A percentile compares a stretch with the other conserved stretches of the same genome.
phyloP scores from a whole-genome alignment of 2,888 invertebrate genomes.

The Zygaena filipendulae region DNA sequence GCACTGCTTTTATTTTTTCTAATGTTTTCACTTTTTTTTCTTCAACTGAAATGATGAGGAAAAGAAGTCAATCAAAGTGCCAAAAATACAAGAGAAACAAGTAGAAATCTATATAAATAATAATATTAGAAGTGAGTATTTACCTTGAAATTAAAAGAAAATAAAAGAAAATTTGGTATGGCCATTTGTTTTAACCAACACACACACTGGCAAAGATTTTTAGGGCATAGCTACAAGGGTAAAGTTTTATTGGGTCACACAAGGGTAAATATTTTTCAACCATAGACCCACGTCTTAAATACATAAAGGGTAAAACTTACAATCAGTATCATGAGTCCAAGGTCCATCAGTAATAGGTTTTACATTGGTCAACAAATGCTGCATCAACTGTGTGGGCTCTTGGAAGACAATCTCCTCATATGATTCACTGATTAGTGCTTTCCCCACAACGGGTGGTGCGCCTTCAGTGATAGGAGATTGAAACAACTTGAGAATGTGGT shows the following conservation, averaged over 20 bases:
- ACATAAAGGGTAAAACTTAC: too few relatives aligned
- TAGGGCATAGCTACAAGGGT: too few relatives aligned
- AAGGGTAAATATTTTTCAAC: too few relatives aligned
- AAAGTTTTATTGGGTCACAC: too few relatives aligned
- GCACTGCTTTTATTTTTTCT: constrained; percentile 80
- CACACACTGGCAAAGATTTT: too few relatives aligned
- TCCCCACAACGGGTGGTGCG: constrained; percentile 46
- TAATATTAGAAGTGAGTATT: too few relatives aligned
- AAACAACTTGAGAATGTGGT: constrained; percentile 94
- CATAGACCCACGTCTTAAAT: too few relatives aligned
- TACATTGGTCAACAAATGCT: constrained; percentile 82
- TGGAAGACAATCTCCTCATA: constrained; percentile 97
- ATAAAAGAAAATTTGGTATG: too few relatives aligned
- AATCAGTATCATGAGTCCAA: constrained; percentile 90
- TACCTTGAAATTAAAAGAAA: too few relatives aligned
- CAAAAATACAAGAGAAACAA: too few relatives aligned
- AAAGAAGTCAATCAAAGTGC: constrained; percentile 4
- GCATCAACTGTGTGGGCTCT: constrained; percentile 91
- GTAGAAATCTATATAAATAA: too few relatives aligned
- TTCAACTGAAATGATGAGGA: constrained; percentile 79
- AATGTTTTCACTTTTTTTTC: constrained; percentile 85
- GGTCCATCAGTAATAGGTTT: constrained; percentile 78
- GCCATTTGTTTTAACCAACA: too few relatives aligned
- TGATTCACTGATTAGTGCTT: constrained; percentile 87
- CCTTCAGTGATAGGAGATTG: constrained; percentile 76